Conservation (phyloP, 2,888 invertebrate genomes). For the Hymenopus coronatus region DNA sequence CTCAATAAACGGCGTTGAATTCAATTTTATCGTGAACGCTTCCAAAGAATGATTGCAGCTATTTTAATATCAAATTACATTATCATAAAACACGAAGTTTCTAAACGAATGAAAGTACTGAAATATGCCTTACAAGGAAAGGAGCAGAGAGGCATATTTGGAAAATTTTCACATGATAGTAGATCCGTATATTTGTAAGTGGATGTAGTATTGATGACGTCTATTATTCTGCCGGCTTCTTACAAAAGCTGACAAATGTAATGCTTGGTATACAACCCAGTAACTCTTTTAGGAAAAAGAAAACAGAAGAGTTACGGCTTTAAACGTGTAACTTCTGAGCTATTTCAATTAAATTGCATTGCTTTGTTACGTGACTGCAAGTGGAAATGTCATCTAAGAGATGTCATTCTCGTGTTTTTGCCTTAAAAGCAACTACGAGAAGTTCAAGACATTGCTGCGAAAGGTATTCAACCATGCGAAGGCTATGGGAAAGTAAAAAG, state of each 20-base stretch:
- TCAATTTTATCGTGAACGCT: not conserved
- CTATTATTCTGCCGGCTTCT: not conserved
- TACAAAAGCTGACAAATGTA: not conserved
- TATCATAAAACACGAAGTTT: not conserved
- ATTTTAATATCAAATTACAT: not conserved
- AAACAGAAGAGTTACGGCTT: not conserved
- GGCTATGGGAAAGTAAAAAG: no score
- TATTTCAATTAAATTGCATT: not conserved
- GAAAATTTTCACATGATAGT: not conserved
- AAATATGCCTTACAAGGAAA: not conserved
- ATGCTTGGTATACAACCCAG: not conserved
- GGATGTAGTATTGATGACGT: not conserved
- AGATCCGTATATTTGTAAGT: not conserved
- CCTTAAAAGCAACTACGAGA: not conserved
- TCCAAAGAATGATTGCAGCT: not conserved
- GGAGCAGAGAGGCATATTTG: not conserved
- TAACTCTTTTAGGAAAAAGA: not conserved
- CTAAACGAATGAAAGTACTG: not conserved
- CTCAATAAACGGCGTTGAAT: not conserved
- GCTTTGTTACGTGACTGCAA: not conserved
- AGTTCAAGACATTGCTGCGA: no score
- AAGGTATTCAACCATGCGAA: no score
- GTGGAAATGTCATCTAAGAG: not conserved
- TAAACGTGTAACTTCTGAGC: not conserved
- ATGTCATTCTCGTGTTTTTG: not conserved